A percentile compares a stretch with the other conserved stretches of the same genome.
Conservation (phyloP, 2,797 vertebrate species). For the Sternarchorhynchus goeldii region DNA sequence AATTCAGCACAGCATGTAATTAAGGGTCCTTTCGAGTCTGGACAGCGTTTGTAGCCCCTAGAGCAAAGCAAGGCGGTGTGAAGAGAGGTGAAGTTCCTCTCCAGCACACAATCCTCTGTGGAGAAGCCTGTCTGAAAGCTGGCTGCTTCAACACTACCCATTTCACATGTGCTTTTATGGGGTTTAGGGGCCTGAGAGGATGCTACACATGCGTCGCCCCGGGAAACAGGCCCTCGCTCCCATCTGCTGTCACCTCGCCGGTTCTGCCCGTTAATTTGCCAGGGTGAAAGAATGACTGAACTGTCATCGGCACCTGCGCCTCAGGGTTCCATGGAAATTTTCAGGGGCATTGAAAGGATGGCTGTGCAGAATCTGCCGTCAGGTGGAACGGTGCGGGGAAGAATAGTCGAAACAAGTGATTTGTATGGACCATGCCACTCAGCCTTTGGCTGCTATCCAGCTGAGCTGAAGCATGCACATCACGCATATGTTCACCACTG, state of each 20-base stretch:
- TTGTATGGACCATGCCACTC: slow-evolving; percentile 39
- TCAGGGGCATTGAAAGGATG: slow-evolving; percentile 23
- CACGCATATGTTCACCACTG: not conserved
- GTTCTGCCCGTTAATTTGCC: not conserved
- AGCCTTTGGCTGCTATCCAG: slow-evolving; percentile 30
- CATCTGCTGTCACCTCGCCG: not conserved
- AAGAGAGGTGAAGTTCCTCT: slow-evolving; percentile 34
- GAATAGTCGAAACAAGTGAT: slow-evolving; percentile 32
- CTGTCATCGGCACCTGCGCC: slow-evolving; percentile 39
- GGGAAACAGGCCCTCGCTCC: not conserved
- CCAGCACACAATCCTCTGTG: slow-evolving; percentile 32
- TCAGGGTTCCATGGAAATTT: slow-evolving; percentile 32
- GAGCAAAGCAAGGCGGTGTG: slow-evolving; percentile 31
- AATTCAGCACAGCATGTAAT: slow-evolving; percentile 52
- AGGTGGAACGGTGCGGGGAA: slow-evolving; percentile 13
- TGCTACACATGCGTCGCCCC: slow-evolving; percentile 6
- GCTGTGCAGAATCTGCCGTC: not conserved
- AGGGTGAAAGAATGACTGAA: slow-evolving; percentile 17
- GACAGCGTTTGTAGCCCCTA: slow-evolving; percentile 35
- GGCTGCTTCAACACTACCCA: slow-evolving; percentile 37
- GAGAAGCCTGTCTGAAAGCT: slow-evolving; percentile 48
- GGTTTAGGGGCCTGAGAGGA: slow-evolving; percentile 18
- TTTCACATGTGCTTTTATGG: slow-evolving; percentile 48
- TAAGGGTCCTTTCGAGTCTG: slow-evolving; percentile 38
- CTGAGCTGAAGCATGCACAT: slow-evolving; percentile 11